A percentile compares a stretch with the other conserved stretches of the same genome.
Conservation (phyloP, 2,888 invertebrate genomes). For the Amphimallon solstitiale region DNA sequence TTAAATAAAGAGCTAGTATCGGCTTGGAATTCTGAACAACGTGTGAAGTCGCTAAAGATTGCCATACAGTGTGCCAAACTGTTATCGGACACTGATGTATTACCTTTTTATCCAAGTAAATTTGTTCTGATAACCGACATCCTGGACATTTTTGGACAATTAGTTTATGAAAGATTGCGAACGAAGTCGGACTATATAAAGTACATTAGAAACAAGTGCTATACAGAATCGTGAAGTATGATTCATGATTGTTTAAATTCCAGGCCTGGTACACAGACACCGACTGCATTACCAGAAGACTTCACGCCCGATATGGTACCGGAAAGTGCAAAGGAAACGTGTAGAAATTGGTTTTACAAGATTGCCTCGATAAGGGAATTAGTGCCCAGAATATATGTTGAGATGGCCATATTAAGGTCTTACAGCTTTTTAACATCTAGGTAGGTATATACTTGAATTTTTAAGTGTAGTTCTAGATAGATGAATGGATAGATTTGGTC, state of each 20-base stretch:
- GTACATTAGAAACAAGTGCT: conserved; percentile 58
- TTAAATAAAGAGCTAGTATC: conserved; percentile 89
- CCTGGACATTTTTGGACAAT: conserved; percentile 91
- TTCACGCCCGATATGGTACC: conserved; percentile 84
- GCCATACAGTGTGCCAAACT: conserved; percentile 97
- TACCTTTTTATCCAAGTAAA: conserved; percentile 98
- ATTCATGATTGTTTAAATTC: conserved; percentile 40
- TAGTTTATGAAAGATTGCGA: conserved; percentile 86
- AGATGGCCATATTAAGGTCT: conserved; percentile 91
- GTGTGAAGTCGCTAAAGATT: conserved; percentile 95
- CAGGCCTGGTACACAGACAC: conserved; percentile 67
- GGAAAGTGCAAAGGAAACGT: conserved; percentile 93
- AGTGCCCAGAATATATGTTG: conserved; percentile 92
- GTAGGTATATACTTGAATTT: conserved; percentile 57
- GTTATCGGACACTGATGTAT: conserved; percentile 86
- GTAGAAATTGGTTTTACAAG: conserved; percentile 99
- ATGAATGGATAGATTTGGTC: no score
- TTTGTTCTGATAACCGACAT: conserved; percentile 97
- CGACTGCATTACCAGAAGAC: conserved; percentile 68
- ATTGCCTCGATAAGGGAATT: conserved; percentile 97
- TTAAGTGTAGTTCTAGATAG: neutral
- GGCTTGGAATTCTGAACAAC: conserved; percentile 95
- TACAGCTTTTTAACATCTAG: conserved; percentile 84
- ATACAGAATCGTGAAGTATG: conserved; percentile 8
- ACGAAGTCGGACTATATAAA: conserved; percentile 76